A percentile compares a stretch with the other conserved stretches of the same genome.
phyloP scores from a whole-genome alignment of 2,797 vertebrate species.

The Antrozous pallidus region DNA sequence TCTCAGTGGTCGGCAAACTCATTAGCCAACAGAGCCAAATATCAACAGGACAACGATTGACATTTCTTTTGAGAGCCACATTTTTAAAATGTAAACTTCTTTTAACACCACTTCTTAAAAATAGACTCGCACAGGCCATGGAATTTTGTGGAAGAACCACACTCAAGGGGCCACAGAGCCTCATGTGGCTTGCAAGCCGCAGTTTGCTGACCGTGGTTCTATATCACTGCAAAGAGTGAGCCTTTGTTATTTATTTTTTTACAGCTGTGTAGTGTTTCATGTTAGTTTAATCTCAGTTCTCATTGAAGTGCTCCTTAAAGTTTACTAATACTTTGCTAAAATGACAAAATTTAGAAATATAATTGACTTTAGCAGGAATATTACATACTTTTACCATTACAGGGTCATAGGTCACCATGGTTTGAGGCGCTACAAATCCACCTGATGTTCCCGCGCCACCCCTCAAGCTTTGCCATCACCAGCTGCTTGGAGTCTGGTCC shows the following conservation, averaged over 20 bases:
- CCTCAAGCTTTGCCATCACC: neutral
- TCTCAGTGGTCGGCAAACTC: too few relatives aligned
- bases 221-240: neutral
- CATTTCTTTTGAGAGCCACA: too few relatives aligned
- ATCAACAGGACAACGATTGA: too few relatives aligned
- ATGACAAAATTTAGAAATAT: neutral
- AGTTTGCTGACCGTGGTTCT: neutral
- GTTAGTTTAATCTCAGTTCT: constrained; percentile 18
- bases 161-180: too few relatives aligned
- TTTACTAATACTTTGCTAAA: neutral
- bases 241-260: neutral
- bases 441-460: neutral
- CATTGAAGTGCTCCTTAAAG: neutral
- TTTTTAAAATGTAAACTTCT: too few relatives aligned
- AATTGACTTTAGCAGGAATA: neutral
- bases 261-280: neutral
- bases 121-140: too few relatives aligned
- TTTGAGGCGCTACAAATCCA: neutral
- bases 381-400: neutral
- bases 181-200: too few relatives aligned
- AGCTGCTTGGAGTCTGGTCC: neutral
- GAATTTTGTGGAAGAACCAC: too few relatives aligned
- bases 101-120: too few relatives aligned
- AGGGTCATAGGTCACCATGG: neutral
- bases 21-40: too few relatives aligned